Conservation (phyloP, 2,888 invertebrate species). For the Anthophora plumipes region DNA sequence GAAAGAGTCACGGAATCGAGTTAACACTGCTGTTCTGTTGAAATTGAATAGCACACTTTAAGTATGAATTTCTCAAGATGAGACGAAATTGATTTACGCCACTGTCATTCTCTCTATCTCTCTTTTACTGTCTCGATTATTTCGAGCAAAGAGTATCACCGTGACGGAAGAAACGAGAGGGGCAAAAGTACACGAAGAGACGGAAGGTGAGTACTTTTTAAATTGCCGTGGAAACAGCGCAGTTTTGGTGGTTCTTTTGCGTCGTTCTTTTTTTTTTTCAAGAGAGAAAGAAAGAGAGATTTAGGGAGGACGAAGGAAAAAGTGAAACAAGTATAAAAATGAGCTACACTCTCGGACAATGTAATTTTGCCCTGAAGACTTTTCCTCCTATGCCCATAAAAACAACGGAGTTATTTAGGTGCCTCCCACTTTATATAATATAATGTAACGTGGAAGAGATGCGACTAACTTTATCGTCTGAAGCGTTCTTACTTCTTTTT, state of each 20-base stretch:
- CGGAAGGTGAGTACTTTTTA: neutral
- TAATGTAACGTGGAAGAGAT: slow-evolving; percentile 20
- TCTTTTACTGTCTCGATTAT: neutral
- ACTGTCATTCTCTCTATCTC: neutral
- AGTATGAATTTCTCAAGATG: slow-evolving; percentile 20
- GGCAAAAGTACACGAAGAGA: neutral
- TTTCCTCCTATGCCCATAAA: slow-evolving; percentile 18
- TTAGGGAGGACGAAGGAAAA: neutral
- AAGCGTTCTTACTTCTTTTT: neutral
- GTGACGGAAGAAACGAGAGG: neutral
- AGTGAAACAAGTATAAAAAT: slow-evolving; percentile 26
- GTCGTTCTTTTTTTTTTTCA: neutral
- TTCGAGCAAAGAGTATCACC: neutral
- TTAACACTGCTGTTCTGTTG: slow-evolving; percentile 4
- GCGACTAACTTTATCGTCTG: slow-evolving; percentile 19
- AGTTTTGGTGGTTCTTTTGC: neutral
- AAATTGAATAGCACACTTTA: slow-evolving; percentile 22
- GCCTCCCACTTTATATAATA: slow-evolving; percentile 28
- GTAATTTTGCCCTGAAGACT: slow-evolving; percentile 32
- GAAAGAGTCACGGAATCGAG: slow-evolving; percentile 24
- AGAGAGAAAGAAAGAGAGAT: neutral
- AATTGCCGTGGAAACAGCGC: neutral
- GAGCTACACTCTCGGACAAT: slow-evolving; percentile 25
- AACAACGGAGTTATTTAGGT: slow-evolving; percentile 32
- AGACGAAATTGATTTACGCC: slow-evolving; percentile 24